Base-by-base conservation (phyloP, 2,113 vertebrate genomes). In the Scomber scombrus region DNA sequence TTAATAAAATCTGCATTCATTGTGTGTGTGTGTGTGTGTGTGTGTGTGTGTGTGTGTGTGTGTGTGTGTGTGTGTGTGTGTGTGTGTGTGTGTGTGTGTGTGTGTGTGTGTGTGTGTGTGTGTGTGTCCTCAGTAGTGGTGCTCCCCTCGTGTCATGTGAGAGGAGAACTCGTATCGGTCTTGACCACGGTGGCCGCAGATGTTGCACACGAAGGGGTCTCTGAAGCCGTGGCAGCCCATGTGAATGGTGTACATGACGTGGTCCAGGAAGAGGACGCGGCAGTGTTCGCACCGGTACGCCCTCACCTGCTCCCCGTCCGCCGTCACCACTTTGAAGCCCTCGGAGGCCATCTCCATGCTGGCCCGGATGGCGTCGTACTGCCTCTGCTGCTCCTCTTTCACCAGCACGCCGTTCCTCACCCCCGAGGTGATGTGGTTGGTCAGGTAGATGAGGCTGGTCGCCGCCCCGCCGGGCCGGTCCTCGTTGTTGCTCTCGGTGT, bases 181-280 rank as follows among this genome's bases (percentile, higher is more conserved):
- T 93, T 97, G 97, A 89, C 98, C 99, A 62, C 95, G 97, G 90
- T 99, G 97, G 80, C 98, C 98, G 31, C 98, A 99, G 94, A 99
- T 96, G 95, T 99, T 99, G 95, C 98, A 99, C 92, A 99, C 97
- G 6, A 99, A 98, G 78, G 98, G 97, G 85, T 99, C 97, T 0
- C 98, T 97, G 94, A 99, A 99, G 78, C 98, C 98, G 2, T 99
- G 98, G 90, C 98, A 99, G 81, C 98, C 98, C 98, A 99, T 99
- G 85, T 99, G 98, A 86, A 99, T 99, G 31, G 98, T 99, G 76
- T 99, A 99, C 98, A 99, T 99, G 89, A 99, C 98, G 3, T 99
- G 98, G 94, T 99, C 98, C 87, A 99, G 95, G 95, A 99, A 99
- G 73, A 99, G 96, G 71, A 99, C 94, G 57, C 97, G 93, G 92